These are phyloP conservation scores for Chymomyza amoena DNA, from an alignment of 2,888 invertebrate genomes.

Conservation along the genomic window DNA sequence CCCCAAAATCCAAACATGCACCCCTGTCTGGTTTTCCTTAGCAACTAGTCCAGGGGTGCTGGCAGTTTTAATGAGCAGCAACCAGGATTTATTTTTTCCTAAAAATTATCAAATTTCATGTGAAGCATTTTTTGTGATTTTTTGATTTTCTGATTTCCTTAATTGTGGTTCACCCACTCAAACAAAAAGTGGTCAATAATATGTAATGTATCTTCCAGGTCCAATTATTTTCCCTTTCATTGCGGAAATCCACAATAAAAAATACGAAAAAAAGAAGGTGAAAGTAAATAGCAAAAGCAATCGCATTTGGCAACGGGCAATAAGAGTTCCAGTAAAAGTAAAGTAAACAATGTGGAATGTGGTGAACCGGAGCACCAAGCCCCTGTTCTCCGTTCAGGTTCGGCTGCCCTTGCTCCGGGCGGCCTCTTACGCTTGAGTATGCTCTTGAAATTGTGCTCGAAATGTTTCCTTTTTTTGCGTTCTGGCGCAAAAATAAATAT, in stretches of 20 bases:
- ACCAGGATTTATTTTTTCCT: not conserved
- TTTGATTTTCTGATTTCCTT: not conserved
- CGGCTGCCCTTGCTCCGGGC: conserved; percentile 7
- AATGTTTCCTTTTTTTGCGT: conserved; percentile 1
- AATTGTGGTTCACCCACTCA: not conserved
- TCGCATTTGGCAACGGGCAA: too few relatives aligned
- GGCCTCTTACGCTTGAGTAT: conserved; percentile 28
- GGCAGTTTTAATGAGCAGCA: not conserved
- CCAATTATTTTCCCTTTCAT: conserved; percentile 33
- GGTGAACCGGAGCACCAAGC: not conserved
- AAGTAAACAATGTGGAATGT: conserved; percentile 41
- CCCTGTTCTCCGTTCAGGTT: not conserved
- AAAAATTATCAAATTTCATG: conserved; percentile 15
- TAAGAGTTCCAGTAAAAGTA: conserved; percentile 28
- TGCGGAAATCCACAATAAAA: conserved; percentile 9
- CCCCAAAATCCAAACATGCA: not conserved
- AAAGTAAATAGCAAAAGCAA: conserved; percentile 27
- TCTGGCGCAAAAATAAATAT: conserved; percentile 30
- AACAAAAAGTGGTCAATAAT: not conserved
- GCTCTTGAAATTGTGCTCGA: conserved; percentile 36
- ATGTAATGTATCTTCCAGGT: not conserved
- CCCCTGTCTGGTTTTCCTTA: not conserved
- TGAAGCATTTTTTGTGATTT: not conserved
- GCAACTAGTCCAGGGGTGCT: not conserved
- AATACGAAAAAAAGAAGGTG: conserved; percentile 38